Evolutionary conservation across 1,140 invertebrate genomes (phyloP), one percentile per base, ranked within the genome.

Genomic region (Lepidurus packardi): DNA sequence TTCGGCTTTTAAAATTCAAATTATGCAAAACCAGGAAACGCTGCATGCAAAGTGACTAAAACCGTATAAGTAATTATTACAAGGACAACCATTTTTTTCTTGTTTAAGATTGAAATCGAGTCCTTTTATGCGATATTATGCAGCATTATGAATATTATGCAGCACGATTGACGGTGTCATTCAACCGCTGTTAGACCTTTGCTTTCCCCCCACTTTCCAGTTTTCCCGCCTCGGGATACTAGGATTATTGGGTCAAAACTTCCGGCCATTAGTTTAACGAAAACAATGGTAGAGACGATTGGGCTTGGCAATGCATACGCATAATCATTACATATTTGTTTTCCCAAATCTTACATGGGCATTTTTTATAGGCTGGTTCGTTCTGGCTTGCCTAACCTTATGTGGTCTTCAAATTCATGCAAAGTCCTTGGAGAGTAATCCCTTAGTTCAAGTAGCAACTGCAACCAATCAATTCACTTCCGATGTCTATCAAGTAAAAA

Each of bases 401-500:
- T 65, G 21, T 21, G n/a, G 9, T n/a, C 53, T 65, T 7, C 6
- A 65, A n/a, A 21, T 65, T 16, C 53, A 65, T n/a, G 53, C 53
- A 13, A 65, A 65, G 53, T 9, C 53, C 53, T 65, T 65, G 53
- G 53, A 65, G 21, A 65, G 53, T 16, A 65, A 65, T 65, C 53
- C 53, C 53, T 65, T 65, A 21, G 16, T 11, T 21, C 53, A 65
- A 65, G 21, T 65, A 65, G 53, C 53, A 13, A 65, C 53, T 21
- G 53, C 53, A 21, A 65, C 53, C 6, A 21, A 65, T 65, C 53
- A 65, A 21, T 65, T 65, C 21, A 21, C 53, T 13, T 65, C 53
- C 16, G 53, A 65, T 65, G 53, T 65, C 16, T 65, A n/a, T 65
- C 53, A 65, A 65, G 53, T 65, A 65, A 65, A 21, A 65, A 65